Percentiles rank a stretch among this genome's conserved stretches.
phyloP scores from a whole-genome alignment of 2,888 invertebrate species.

The Drosophila lutescens region DNA sequence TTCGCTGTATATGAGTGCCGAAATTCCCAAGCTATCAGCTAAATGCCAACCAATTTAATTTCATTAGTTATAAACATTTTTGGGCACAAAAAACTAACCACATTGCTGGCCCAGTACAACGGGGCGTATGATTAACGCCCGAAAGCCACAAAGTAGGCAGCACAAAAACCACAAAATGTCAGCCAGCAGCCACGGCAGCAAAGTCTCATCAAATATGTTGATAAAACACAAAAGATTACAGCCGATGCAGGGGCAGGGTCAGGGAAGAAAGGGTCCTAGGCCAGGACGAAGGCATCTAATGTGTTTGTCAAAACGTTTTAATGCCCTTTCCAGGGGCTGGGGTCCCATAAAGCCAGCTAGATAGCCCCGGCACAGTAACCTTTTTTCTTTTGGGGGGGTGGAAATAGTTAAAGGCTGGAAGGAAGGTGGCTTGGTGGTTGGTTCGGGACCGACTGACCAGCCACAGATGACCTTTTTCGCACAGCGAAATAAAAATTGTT shows the following conservation, averaged over 20 bases:
- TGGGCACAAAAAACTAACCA: constrained; percentile 45
- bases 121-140: constrained; percentile 73
- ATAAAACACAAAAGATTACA: constrained; percentile 76
- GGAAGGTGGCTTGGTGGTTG: background rate
- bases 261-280: constrained; percentile 34
- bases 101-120: constrained; percentile 17
- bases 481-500: constrained; percentile 74
- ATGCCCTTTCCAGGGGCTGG: constrained; percentile 53
- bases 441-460: constrained; percentile 44
- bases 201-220: constrained; percentile 77
- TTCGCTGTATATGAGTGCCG: background rate
- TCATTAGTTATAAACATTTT: constrained; percentile 27
- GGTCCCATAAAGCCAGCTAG: constrained; percentile 66
- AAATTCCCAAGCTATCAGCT: background rate
- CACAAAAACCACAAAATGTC: constrained; percentile 54
- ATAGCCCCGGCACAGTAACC: constrained; percentile 36
- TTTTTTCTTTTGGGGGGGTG: constrained; percentile 27
- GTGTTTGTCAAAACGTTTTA: constrained; percentile 77
- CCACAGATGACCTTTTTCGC: constrained; percentile 74
- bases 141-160: constrained; percentile 61
- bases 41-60: constrained; percentile 20
- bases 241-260: constrained; percentile 12
- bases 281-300: constrained; percentile 58
- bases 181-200: constrained; percentile 33
- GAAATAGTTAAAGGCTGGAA: background rate